Percentiles rank a stretch among this genome's conserved stretches.
Evolutionary conservation across 2,888 invertebrate species (phyloP).

Genomic region (Cheilosia grossa): DNA sequence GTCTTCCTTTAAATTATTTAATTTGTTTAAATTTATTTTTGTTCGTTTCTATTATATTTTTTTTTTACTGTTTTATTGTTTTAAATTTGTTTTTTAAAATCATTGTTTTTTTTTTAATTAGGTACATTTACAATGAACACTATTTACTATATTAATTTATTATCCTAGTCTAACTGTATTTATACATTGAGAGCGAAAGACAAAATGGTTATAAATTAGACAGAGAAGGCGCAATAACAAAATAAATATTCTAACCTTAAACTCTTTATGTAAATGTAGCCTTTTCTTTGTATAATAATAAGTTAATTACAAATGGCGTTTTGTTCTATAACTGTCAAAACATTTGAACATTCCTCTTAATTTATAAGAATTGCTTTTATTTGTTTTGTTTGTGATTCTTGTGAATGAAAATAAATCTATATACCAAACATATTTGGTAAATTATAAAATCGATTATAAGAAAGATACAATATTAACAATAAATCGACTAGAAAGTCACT

Average conservation of each 20-base stretch:
- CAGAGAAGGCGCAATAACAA: slow-evolving; percentile 26
- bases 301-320: slow-evolving; percentile 41
- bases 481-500: slow-evolving; percentile 48
- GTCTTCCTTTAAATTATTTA: slow-evolving; percentile 66
- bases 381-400: slow-evolving; percentile 4
- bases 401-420: neutral
- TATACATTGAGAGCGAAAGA: slow-evolving; percentile 48
- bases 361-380: neutral
- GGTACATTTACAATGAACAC: slow-evolving; percentile 38
- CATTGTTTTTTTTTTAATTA: slow-evolving; percentile 31
- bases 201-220: slow-evolving; percentile 39
- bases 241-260: slow-evolving; percentile 35
- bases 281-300: slow-evolving; percentile 25
- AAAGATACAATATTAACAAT: slow-evolving; percentile 11
- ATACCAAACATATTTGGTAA: slow-evolving; percentile 18
- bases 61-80: slow-evolving; percentile 18
- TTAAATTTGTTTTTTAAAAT: slow-evolving; percentile 25
- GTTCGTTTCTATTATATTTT: slow-evolving; percentile 1
- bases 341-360: slow-evolving; percentile 32
- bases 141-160: slow-evolving; percentile 19
- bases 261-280: slow-evolving; percentile 8
- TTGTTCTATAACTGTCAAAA: slow-evolving; percentile 5
- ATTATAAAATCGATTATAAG: neutral
- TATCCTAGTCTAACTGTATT: slow-evolving; percentile 41
- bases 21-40: slow-evolving; percentile 25